Evolutionary conservation across 2,113 vertebrate species (phyloP).

Genomic region (Scophthalmus maximus): DNA sequence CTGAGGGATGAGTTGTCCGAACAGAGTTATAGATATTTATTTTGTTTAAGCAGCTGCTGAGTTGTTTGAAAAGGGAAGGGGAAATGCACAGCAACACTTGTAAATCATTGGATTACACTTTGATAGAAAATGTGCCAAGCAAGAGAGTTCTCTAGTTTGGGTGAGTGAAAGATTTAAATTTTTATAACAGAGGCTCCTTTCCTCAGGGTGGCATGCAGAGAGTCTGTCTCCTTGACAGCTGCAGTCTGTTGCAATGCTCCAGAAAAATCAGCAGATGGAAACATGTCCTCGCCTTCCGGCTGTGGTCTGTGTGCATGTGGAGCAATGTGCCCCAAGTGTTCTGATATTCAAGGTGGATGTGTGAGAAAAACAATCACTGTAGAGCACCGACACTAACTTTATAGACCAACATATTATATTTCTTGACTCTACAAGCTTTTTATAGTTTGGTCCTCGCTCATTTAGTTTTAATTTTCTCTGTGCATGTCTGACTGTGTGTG

Average conservation of each 20-base stretch:
- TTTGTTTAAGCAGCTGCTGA: neutral
- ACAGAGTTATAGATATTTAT: constrained; percentile 1
- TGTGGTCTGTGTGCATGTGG: neutral
- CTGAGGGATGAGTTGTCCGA: neutral
- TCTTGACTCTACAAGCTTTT: neutral
- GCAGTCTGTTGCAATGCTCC: constrained; percentile 47
- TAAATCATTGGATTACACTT: constrained; percentile 11
- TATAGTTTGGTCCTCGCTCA: neutral
- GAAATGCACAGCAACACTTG: neutral
- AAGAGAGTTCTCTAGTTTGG: neutral
- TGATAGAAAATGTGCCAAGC: neutral
- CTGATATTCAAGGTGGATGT: constrained; percentile 27
- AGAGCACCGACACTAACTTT: constrained; percentile 3
- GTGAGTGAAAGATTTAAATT: neutral
- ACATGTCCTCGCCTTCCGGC: constrained; percentile 34
- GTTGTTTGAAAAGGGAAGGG: neutral
- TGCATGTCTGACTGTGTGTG: neutral
- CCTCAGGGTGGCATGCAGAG: neutral
- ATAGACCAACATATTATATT: no score
- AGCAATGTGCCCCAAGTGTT: constrained; percentile 12
- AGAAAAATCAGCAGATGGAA: constrained; percentile 70
- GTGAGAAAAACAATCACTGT: neutral
- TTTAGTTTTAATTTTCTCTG: neutral
- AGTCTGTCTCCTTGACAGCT: constrained; percentile 1
- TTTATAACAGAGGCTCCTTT: neutral